These are phyloP conservation scores for Diorhabda elongata DNA, from an alignment of 1,140 invertebrate genomes.

Conservation along the genomic window DNA sequence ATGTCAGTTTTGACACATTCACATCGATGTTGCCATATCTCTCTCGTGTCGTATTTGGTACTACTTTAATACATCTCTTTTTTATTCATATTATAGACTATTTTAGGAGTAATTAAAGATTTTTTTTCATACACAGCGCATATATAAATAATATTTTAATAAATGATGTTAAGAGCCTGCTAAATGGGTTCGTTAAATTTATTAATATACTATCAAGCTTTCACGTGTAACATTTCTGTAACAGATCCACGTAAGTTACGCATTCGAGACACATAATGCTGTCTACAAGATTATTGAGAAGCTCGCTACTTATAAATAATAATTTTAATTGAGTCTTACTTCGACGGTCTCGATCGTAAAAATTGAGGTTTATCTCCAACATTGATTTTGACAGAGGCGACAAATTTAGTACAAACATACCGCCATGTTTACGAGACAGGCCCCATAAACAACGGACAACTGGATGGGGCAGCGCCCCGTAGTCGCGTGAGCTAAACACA, in stretches of 20 bases:
- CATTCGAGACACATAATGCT: not conserved
- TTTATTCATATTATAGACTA: too few relatives aligned
- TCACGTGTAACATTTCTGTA: not conserved
- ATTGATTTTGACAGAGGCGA: conserved; percentile 41
- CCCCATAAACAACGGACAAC: conserved; percentile 26
- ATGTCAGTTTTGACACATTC: too few relatives aligned
- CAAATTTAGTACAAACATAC: conserved; percentile 40
- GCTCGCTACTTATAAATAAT: conserved; percentile 10
- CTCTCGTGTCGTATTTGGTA: too few relatives aligned
- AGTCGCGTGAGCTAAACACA: conserved; percentile 35
- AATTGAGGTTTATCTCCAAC: conserved; percentile 35
- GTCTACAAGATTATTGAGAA: not conserved
- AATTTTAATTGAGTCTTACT: conserved; percentile 40
- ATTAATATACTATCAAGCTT: too few relatives aligned
- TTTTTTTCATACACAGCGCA: too few relatives aligned
- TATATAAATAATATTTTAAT: too few relatives aligned
- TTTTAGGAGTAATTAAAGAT: too few relatives aligned
- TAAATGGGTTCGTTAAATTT: too few relatives aligned
- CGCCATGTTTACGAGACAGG: conserved; percentile 32
- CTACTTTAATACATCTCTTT: too few relatives aligned
- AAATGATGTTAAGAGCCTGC: too few relatives aligned
- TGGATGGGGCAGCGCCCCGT: conserved; percentile 30
- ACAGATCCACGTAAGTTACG: not conserved
- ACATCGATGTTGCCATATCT: too few relatives aligned
- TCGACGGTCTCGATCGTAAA: conserved; percentile 30